Conservation (phyloP, 2,113 vertebrate species). For the Mobula hypostoma region DNA sequence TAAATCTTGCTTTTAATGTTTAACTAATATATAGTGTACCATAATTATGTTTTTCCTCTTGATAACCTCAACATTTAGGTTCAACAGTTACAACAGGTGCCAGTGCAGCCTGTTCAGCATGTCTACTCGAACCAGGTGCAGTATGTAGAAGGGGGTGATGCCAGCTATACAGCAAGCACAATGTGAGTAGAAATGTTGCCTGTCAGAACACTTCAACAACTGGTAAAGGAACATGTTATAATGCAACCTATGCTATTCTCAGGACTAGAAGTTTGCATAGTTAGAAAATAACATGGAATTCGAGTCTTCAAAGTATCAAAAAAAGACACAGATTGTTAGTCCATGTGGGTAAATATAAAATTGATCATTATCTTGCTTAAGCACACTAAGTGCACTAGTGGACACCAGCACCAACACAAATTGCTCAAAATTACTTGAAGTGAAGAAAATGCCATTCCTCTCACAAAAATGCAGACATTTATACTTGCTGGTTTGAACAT, state of each 20-base stretch:
- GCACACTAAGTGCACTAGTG: neutral
- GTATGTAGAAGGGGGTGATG: conserved; percentile 75
- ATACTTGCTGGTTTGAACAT: neutral
- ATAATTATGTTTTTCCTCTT: neutral
- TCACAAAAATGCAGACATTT: neutral
- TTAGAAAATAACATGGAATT: neutral
- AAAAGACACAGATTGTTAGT: neutral
- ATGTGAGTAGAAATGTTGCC: conserved; percentile 62
- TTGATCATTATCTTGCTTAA: neutral
- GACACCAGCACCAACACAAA: neutral
- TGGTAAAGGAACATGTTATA: neutral
- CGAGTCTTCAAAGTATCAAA: neutral
- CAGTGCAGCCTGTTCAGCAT: conserved; percentile 77
- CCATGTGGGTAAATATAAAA: neutral
- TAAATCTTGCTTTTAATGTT: neutral
- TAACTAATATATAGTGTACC: neutral
- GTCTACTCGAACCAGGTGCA: conserved; percentile 78
- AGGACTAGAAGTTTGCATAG: neutral
- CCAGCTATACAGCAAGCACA: conserved; percentile 66
- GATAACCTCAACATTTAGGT: conserved; percentile 4
- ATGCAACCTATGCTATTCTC: neutral
- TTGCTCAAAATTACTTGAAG: neutral
- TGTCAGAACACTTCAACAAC: neutral
- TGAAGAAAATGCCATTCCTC: neutral
- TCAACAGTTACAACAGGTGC: conserved; percentile 72